Percentiles rank a stretch among this genome's conserved stretches.
phyloP scores from a whole-genome alignment of 2,888 invertebrate species.

The Drosophila koepferae region DNA sequence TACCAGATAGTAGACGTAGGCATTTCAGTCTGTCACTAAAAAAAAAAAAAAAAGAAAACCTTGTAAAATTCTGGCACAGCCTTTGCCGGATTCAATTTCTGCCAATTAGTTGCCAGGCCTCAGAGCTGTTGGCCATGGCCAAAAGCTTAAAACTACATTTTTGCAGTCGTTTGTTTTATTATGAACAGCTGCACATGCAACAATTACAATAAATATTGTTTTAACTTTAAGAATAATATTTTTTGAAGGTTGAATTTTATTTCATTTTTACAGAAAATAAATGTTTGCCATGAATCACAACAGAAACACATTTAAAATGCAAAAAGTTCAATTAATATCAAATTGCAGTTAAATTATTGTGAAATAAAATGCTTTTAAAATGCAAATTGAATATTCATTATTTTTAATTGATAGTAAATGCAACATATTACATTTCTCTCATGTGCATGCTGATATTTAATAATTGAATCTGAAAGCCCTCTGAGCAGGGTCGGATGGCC shows the following conservation, averaged over 20 bases:
- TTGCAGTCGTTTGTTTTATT: neutral
- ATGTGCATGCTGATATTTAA: neutral
- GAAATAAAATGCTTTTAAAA: neutral
- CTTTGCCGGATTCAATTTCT: conserved; percentile 49
- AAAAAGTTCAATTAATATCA: neutral
- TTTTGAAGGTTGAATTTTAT: too few species aligned
- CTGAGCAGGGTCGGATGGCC: neutral
- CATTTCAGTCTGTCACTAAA: conserved; percentile 19
- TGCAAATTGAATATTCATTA: conserved; percentile 7
- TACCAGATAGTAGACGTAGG: conserved; percentile 6
- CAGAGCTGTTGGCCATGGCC: conserved; percentile 15
- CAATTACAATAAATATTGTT: neutral
- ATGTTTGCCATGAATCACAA: neutral
- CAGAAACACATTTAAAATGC: neutral
- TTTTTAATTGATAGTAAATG: neutral
- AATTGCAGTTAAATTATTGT: neutral
- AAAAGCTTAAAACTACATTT: conserved; percentile 17
- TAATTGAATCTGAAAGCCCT: neutral
- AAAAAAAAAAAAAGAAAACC: conserved; percentile 40
- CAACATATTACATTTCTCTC: neutral
- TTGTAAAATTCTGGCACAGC: conserved; percentile 51
- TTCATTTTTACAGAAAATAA: neutral
- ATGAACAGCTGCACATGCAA: neutral
- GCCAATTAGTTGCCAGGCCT: conserved; percentile 61
- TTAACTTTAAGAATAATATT: neutral